Percentiles rank a stretch among this genome's conserved stretches.
phyloP scores from a whole-genome alignment of 2,888 invertebrate genomes.

The Frankliniella fusca region DNA sequence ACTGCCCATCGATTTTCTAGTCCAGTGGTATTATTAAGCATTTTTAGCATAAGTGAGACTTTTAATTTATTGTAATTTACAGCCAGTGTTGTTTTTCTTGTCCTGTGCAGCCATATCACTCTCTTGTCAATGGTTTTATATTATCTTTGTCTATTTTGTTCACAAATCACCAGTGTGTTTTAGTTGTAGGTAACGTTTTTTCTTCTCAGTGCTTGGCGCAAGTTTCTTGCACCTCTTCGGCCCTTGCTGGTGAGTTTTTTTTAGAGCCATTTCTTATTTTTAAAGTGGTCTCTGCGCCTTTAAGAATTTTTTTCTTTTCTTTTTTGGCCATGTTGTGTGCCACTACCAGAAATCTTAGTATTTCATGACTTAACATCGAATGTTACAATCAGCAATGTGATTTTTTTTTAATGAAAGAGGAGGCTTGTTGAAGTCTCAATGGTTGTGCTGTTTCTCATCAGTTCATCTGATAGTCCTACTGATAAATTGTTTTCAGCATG shows the following conservation, averaged over 20 bases:
- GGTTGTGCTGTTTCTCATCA: not conserved
- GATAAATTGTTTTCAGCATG: not conserved
- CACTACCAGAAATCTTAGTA: not conserved
- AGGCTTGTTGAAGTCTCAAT: too few relatives aligned
- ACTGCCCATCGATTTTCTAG: slow-evolving; percentile 24
- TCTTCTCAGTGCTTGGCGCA: not conserved
- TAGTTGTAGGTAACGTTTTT: not conserved
- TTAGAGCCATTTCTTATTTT: too few relatives aligned
- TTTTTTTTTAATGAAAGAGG: not conserved
- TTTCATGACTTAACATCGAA: not conserved
- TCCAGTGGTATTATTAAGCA: slow-evolving; percentile 5
- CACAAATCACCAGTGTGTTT: not conserved
- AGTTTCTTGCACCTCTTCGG: not conserved
- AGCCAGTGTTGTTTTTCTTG: not conserved
- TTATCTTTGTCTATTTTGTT: not conserved
- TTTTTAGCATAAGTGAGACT: not conserved
- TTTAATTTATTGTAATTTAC: not conserved
- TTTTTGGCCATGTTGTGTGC: not conserved
- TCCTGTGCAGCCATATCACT: slow-evolving; percentile 12
- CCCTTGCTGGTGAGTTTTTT: too few relatives aligned
- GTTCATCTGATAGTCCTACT: not conserved
- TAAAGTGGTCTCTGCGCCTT: too few relatives aligned
- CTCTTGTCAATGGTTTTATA: not conserved
- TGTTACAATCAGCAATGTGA: not conserved
- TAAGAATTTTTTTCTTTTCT: not conserved